Evolutionary conservation across 2,888 invertebrate genomes (phyloP), one percentile per base, ranked within the genome.

Genomic region (Drosophila putrida): DNA sequence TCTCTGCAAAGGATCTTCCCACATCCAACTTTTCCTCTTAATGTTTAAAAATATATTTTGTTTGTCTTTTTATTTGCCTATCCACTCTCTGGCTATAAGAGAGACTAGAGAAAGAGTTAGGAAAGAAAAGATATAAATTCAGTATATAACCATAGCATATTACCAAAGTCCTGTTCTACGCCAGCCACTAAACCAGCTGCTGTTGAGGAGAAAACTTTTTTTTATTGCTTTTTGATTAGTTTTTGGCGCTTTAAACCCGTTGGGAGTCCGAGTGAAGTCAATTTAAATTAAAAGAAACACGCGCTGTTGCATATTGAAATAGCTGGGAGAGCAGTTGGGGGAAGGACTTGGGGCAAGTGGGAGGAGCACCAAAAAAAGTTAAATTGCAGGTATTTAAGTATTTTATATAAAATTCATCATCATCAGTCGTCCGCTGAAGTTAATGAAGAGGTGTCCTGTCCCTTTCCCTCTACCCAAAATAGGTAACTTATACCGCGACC

Each of bases 331-430:
- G 35, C n/a, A 4, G 5, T 25, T 2, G 35, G 33, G 33, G 13
- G 20, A 20, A 13, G 0, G 28, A 35, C 38, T 1, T 13, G 20
- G 28, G 38, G 20, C 11, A 35, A 13, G 28, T 15, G 20, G 35
- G 11, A 13, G 41, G 8, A 36, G 49, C 31, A 15, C 11, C 36
- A 69, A 67, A 73, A 86, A 81, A 90, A 89, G 90, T 90, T 90
- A 90, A 90, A 90, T 90, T 89, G 88, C 89, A 84, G 90, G 90
- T 90, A 90, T 90, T 90, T 90, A 90, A 90, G 89, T 76, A 83
- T 90, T 90, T 90, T 89, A 90, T 90, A 84, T 84, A 84, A 83
- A 83, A 83, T 83, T 83, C 83, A 87, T 83, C 83, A 83, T 83
- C 87, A 86, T 83, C 87, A 83, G 75, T 75, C 75, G 60, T 59